Evolutionary conservation across 2,797 vertebrate species (phyloP).

Genomic region (Heteromormyrus szaboi): DNA sequence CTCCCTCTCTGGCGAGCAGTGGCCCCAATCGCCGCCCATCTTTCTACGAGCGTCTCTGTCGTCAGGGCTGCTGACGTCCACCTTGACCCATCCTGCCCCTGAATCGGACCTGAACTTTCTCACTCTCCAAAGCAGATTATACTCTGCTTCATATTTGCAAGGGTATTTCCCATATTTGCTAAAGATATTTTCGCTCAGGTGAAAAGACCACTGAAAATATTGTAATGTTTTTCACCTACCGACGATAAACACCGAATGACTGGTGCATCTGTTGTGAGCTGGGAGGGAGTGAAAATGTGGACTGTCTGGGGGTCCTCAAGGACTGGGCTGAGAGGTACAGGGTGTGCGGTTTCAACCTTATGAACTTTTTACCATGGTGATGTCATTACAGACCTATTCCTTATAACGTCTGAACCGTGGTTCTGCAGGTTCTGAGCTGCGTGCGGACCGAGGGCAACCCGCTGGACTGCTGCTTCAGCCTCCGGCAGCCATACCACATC

Average conservation of each 20-base stretch:
- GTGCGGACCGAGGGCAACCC: conserved; percentile 71
- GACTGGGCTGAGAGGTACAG: neutral
- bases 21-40: no score
- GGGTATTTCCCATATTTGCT: neutral
- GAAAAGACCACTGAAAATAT: neutral
- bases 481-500: conserved; percentile 72
- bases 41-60: neutral
- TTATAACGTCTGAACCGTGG: neutral
- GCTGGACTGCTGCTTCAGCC: conserved; percentile 75
- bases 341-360: neutral
- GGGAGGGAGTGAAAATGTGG: neutral
- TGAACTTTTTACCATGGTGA: neutral
- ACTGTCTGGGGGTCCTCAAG: neutral
- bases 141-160: neutral
- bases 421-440: conserved; percentile 71
- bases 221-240: neutral
- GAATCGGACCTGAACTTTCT: neutral
- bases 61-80: neutral
- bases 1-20: neutral
- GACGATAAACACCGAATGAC: neutral
- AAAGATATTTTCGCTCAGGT: neutral
- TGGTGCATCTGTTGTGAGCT: neutral
- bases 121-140: neutral
- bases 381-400: neutral
- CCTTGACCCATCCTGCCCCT: neutral